These are phyloP conservation scores for Gallinago undulata DNA, from an alignment of 2,113 vertebrate genomes.

Conservation along the genomic window DNA sequence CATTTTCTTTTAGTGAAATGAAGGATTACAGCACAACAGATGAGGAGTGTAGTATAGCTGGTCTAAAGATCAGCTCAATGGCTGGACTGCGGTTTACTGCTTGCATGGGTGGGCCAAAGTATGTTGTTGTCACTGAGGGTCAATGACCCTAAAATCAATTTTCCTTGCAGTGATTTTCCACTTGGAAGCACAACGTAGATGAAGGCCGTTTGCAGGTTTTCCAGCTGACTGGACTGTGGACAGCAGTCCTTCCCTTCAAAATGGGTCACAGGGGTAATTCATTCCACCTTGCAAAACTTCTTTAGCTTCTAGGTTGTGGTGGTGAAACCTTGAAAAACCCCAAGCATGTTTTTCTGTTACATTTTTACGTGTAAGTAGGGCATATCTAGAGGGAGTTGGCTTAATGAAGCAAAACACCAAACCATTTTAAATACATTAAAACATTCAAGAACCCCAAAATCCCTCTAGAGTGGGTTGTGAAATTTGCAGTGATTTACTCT, in stretches of 20 bases:
- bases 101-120: slow-evolving; percentile 16
- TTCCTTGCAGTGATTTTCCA: slow-evolving; percentile 76
- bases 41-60: neutral
- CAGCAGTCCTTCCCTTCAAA: slow-evolving; percentile 55
- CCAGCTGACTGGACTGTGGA: slow-evolving; percentile 50
- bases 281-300: slow-evolving; percentile 20
- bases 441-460: slow-evolving; percentile 10
- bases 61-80: neutral
- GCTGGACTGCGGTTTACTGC: slow-evolving; percentile 39
- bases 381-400: slow-evolving; percentile 60
- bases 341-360: slow-evolving; percentile 13
- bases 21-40: slow-evolving; percentile 31
- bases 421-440: slow-evolving; percentile 74
- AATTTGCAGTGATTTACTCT: slow-evolving; percentile 25
- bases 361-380: slow-evolving; percentile 59
- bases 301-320: neutral
- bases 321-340: slow-evolving; percentile 32
- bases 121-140: slow-evolving; percentile 46
- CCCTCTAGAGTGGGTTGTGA: slow-evolving; percentile 12
- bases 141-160: slow-evolving; percentile 77
- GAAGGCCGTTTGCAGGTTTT: slow-evolving; percentile 64
- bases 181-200: slow-evolving; percentile 70
- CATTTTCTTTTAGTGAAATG: slow-evolving; percentile 29
- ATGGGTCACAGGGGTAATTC: slow-evolving; percentile 42
- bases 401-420: slow-evolving; percentile 72